Conservation (phyloP, 2,797 vertebrate genomes). For the Thaleichthys pacificus region DNA sequence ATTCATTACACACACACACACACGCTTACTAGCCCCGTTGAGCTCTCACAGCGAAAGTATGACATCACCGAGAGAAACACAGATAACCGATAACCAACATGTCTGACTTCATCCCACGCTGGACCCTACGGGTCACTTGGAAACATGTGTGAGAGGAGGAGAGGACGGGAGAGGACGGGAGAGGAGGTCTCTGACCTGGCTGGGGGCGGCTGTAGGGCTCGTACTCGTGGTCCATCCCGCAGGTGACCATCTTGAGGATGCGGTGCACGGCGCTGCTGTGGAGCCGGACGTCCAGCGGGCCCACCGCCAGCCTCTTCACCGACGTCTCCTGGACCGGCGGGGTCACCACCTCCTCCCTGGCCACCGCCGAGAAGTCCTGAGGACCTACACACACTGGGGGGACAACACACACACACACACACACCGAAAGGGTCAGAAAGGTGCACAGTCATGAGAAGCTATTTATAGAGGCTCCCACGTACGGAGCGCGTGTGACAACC, state of each 20-base stretch:
- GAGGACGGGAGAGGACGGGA: too few species aligned
- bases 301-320: slow-evolving; percentile 88
- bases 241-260: slow-evolving; percentile 93
- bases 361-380: slow-evolving; percentile 78
- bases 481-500: background rate
- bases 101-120: slow-evolving; percentile 63
- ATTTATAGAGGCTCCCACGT: slow-evolving; percentile 7
- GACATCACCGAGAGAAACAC: slow-evolving; percentile 59
- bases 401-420: slow-evolving; percentile 8
- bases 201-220: slow-evolving; percentile 86
- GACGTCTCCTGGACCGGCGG: slow-evolving; percentile 86
- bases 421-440: background rate
- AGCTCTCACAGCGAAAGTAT: slow-evolving; percentile 50
- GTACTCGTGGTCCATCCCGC: slow-evolving; percentile 95
- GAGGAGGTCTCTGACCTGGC: slow-evolving; percentile 71
- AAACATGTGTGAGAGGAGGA: slow-evolving; percentile 46
- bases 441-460: background rate
- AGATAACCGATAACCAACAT: slow-evolving; percentile 58
- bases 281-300: slow-evolving; percentile 83
- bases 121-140: slow-evolving; percentile 8
- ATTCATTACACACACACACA: slow-evolving; percentile 64
- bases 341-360: slow-evolving; percentile 69
- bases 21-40: too few species aligned
- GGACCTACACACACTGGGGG: slow-evolving; percentile 74
- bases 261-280: slow-evolving; percentile 92